Evolutionary conservation across 2,113 vertebrate genomes (phyloP), one percentile per base, ranked within the genome.

Genomic region (Oreochromis aureus): DNA sequence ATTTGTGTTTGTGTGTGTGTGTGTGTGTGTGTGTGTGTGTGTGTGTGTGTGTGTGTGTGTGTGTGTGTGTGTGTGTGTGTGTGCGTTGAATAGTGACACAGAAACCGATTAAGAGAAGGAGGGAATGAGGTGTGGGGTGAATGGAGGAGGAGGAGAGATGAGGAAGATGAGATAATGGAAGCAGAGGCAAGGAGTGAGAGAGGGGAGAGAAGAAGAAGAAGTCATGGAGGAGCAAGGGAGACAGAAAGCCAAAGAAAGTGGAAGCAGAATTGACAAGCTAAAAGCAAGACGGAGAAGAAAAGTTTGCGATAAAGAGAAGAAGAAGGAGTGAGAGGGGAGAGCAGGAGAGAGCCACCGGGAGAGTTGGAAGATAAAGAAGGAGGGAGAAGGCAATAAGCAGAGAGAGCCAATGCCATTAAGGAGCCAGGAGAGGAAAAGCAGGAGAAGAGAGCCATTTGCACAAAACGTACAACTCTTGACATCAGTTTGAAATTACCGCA

Each of bases 101-200:
- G 66, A 81, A 91, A 91, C 90, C 54, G 90, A 93, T 95, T 93
- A 92, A 86, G 86, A 80, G 82, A 82, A 58, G 56, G 56, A 84
- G 27, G 79, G 66, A 30, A 86, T 24, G 90, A 87, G 87, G 85
- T 32, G 54, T 51, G 48, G 90, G 86, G 56, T 36, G 78, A 81
- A 54, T 81, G 30, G 53, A 88, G 53, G 87, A 83, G 32, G 61
- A 66, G 34, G 61, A 39, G 61, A 83, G 85, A 83, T 1, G 24
- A 88, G 80, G 88, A 82, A 84, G 61, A 55, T 48, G 36, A 89
- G 91, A 91, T 92, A 93, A 93, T 91, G 87, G 90, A 80, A 88
- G 80, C 15, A 2, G 80, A 89, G 79, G 85, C 54, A 80, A 84
- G 39, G 88, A 36, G 54, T 13, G 55, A 90, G 66, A 89, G 34